Percentiles rank a stretch among this genome's conserved stretches.
Evolutionary conservation across 2,797 vertebrate species (phyloP).

Genomic region (Danio jaintianensis): DNA sequence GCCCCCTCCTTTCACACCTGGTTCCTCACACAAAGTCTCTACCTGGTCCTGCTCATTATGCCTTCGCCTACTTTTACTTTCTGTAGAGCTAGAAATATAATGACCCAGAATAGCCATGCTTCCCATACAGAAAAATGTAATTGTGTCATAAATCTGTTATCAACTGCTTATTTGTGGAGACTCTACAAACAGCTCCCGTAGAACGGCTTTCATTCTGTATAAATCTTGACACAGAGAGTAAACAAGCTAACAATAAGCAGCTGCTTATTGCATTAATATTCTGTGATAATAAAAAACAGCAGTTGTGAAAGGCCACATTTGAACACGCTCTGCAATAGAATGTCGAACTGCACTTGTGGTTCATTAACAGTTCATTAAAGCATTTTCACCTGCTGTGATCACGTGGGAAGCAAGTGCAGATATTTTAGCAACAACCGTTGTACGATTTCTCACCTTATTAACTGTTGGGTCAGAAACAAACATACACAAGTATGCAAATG

Average conservation of each 20-base stretch:
- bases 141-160: neutral
- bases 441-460: neutral
- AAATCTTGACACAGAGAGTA: neutral
- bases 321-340: no score
- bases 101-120: neutral
- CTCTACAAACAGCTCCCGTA: neutral
- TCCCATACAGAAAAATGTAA: neutral
- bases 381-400: neutral
- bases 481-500: neutral
- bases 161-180: neutral
- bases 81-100: conserved; percentile 9
- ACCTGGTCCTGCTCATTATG: conserved; percentile 43
- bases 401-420: neutral
- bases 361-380: conserved; percentile 2
- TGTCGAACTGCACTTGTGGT: neutral
- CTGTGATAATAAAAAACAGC: neutral
- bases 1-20: conserved; percentile 8
- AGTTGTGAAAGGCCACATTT: neutral
- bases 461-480: neutral
- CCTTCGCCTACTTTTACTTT: conserved; percentile 42
- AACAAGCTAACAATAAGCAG: neutral
- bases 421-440: neutral
- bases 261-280: neutral
- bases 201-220: neutral
- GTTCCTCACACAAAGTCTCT: conserved; percentile 4